phyloP scores from a whole-genome alignment of 2,888 invertebrate genomes.

The Melanchra persicariae region DNA sequence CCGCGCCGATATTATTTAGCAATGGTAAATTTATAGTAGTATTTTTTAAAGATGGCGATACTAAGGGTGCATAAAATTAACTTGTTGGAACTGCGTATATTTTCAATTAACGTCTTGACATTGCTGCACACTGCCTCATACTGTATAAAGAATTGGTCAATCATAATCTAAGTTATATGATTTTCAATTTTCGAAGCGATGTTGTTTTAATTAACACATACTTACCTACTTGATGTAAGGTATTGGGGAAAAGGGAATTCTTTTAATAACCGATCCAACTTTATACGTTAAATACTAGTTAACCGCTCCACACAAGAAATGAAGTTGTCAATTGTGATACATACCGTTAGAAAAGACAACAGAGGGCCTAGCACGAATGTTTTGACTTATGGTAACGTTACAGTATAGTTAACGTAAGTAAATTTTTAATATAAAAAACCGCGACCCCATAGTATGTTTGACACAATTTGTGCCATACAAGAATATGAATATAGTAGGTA shows the following conservation, averaged over 20 bases:
- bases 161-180: constrained; percentile 22
- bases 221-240: background rate
- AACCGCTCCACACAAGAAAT: background rate
- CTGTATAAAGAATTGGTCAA: constrained; percentile 37
- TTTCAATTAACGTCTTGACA: constrained; percentile 57
- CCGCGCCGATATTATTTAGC: background rate
- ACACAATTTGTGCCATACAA: no score
- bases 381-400: no score
- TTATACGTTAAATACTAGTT: background rate
- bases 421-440: no score
- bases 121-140: constrained; percentile 27
- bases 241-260: constrained; percentile 3
- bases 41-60: constrained; percentile 7
- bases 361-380: no score
- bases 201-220: constrained; percentile 37
- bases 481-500: no score
- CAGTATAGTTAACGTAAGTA: no score
- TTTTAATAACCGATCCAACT: background rate
- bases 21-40: background rate
- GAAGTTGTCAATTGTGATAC: background rate
- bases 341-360: background rate
- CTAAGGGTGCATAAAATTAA: constrained; percentile 8
- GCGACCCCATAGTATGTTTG: no score
- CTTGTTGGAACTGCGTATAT: constrained; percentile 19
- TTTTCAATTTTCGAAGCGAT: constrained; percentile 34